Conservation (phyloP, 2,888 invertebrate species). For the Endomychus coccineus region DNA sequence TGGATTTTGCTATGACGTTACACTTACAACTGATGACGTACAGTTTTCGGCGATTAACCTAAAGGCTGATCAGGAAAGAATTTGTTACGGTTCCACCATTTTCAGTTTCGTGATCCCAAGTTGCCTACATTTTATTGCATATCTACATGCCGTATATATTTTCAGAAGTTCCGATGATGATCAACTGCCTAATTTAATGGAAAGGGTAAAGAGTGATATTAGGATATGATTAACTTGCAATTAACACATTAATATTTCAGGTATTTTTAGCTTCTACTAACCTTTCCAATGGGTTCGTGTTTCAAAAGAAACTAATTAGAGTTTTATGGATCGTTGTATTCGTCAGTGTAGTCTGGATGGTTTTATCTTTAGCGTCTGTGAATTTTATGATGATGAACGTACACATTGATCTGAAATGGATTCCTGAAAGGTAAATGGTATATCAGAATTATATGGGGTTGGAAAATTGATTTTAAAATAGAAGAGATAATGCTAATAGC, state of each 20-base stretch:
- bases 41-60: constrained; percentile 13
- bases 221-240: background rate
- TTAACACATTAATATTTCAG: constrained; percentile 38
- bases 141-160: constrained; percentile 63
- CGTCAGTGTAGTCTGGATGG: constrained; percentile 62
- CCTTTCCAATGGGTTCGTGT: constrained; percentile 56
- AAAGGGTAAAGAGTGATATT: constrained; percentile 51
- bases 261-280: constrained; percentile 68
- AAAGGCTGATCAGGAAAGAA: constrained; percentile 47
- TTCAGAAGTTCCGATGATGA: constrained; percentile 74
- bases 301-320: constrained; percentile 61
- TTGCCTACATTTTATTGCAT: constrained; percentile 63
- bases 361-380: constrained; percentile 58
- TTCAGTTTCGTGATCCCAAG: constrained; percentile 71
- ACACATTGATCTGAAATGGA: constrained; percentile 57
- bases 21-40: constrained; percentile 4
- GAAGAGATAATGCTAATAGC: no score
- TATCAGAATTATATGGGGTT: background rate
- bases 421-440: constrained; percentile 9
- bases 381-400: constrained; percentile 59
- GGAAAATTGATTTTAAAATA: background rate
- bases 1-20: constrained; percentile 58
- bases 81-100: constrained; percentile 62
- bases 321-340: constrained; percentile 67
- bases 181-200: constrained; percentile 75